These are phyloP conservation scores for Vulpes ferrilata DNA, from an alignment of 2,113 vertebrate genomes.

Conservation along the genomic window DNA sequence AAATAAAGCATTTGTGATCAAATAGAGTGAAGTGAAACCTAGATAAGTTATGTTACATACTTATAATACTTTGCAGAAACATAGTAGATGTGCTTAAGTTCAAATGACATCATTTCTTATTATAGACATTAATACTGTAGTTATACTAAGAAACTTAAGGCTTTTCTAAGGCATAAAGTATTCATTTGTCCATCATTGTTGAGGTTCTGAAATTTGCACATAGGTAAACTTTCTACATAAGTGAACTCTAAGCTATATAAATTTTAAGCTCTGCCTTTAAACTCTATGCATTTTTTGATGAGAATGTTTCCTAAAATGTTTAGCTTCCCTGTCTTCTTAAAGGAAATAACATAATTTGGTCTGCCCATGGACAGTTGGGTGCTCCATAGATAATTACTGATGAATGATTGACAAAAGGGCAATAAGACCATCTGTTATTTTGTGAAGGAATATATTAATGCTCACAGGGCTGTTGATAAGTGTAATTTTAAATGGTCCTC, in stretches of 20 bases:
- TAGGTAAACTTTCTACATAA: not conserved
- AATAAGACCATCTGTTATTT: not conserved
- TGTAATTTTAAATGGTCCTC: not conserved
- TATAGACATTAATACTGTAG: not conserved
- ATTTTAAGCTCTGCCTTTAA: not conserved
- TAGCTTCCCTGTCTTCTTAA: not conserved
- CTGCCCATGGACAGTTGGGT: not conserved
- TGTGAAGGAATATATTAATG: not conserved
- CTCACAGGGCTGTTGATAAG: not conserved
- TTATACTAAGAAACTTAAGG: not conserved
- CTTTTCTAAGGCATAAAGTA: slow-evolving; percentile 7
- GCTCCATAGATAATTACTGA: not conserved
- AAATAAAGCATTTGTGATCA: not conserved
- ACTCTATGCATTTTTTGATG: not conserved
- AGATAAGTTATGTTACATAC: not conserved
- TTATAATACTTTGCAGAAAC: not conserved
- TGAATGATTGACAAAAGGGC: not conserved
- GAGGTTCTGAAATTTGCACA: not conserved
- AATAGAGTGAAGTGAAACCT: not conserved
- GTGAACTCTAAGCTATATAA: not conserved
- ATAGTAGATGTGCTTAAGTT: slow-evolving; percentile 7
- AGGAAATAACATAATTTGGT: not conserved
- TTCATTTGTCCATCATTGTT: not conserved
- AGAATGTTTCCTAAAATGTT: not conserved
- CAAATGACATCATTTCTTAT: not conserved